Conservation (phyloP, 2,113 vertebrate species). For the Nestor notabilis region DNA sequence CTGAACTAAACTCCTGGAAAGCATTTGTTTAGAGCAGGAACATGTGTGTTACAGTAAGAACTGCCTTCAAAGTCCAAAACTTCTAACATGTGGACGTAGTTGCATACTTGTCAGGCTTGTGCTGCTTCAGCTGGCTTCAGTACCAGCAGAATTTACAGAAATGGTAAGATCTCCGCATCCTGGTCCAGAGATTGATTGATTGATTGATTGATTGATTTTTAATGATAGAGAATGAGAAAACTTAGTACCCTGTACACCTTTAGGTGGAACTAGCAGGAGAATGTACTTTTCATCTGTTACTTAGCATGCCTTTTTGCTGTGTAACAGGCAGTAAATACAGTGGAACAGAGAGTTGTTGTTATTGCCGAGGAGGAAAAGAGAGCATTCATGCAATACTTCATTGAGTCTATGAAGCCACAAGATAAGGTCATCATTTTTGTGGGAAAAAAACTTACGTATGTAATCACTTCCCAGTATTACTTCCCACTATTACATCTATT, state of each 20-base stretch:
- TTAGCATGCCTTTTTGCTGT: not conserved
- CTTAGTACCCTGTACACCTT: not conserved
- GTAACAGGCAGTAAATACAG: slow-evolving; percentile 88
- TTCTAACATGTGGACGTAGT: not conserved
- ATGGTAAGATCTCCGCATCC: not conserved
- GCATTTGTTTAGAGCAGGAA: not conserved
- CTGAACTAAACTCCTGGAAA: not conserved
- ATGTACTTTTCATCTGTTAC: not conserved
- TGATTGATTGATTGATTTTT: too few relatives aligned
- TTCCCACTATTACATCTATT: not conserved
- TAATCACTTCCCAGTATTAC: slow-evolving; percentile 15
- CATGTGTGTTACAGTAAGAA: not conserved
- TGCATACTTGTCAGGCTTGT: not conserved
- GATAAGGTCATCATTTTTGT: slow-evolving; percentile 96
- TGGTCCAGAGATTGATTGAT: not conserved
- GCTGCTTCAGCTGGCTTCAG: not conserved
- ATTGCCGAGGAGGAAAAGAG: slow-evolving; percentile 90
- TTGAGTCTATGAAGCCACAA: slow-evolving; percentile 83
- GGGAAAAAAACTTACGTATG: slow-evolving; percentile 89
- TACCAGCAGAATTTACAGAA: not conserved
- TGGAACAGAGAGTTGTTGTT: slow-evolving; percentile 86
- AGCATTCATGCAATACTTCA: slow-evolving; percentile 81
- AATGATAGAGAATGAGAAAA: not conserved
- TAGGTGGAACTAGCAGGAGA: not conserved
- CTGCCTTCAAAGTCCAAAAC: not conserved